Evolutionary conservation across 2,113 vertebrate species (phyloP).

Genomic region (Sitta europaea): DNA sequence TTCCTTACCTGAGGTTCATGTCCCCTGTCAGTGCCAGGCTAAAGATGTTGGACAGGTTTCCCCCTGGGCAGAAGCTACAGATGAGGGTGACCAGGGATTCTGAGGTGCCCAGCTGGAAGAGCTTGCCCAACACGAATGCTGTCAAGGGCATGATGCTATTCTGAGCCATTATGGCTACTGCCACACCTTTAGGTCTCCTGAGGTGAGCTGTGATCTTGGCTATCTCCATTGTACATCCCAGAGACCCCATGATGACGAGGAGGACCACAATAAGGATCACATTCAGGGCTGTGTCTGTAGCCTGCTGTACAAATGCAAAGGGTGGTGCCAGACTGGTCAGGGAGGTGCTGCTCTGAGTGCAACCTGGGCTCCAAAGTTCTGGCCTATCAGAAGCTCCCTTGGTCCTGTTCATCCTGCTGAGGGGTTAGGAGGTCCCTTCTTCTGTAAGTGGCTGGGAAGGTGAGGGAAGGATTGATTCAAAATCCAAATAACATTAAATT

Average conservation of each 20-base stretch:
- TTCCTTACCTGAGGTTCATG: constrained; percentile 85
- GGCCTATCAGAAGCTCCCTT: background rate
- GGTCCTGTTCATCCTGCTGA: background rate
- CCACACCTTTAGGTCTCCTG: constrained; percentile 76
- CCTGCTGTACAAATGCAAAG: background rate
- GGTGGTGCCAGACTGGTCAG: constrained; percentile 38
- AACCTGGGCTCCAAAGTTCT: background rate
- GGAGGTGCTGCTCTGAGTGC: background rate
- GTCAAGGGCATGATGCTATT: constrained; percentile 85
- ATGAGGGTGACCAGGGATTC: constrained; percentile 81
- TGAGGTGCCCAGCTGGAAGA: constrained; percentile 65
- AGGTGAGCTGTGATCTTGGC: constrained; percentile 80
- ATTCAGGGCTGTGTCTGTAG: constrained; percentile 62
- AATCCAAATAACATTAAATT: background rate
- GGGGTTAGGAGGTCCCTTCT: background rate
- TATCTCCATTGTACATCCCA: constrained; percentile 84
- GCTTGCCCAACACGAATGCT: constrained; percentile 76
- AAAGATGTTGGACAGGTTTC: constrained; percentile 82
- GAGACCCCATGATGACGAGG: constrained; percentile 73
- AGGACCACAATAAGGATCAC: constrained; percentile 60
- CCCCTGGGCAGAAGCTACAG: constrained; percentile 85
- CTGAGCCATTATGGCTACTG: constrained; percentile 77
- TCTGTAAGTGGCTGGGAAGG: background rate
- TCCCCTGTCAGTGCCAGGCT: constrained; percentile 78
- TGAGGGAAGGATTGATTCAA: background rate